Conservation (phyloP, 2,113 vertebrate species). For the Nibea albiflora region DNA sequence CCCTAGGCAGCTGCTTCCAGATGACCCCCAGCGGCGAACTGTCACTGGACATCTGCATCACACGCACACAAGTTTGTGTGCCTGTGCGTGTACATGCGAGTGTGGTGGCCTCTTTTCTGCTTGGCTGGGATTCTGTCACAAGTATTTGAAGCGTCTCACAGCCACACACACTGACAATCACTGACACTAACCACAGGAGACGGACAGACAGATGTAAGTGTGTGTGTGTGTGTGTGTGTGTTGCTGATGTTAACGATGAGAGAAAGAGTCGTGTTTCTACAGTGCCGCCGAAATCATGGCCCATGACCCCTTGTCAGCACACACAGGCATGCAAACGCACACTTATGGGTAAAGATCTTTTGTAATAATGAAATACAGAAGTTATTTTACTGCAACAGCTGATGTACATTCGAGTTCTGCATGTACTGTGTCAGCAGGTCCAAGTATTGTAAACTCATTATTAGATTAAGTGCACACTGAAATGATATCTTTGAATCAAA, state of each 20-base stretch:
- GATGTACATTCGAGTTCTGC: neutral
- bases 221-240: constrained; percentile 29
- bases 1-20: constrained; percentile 74
- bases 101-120: constrained; percentile 79
- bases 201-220: constrained; percentile 60
- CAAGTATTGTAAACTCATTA: neutral
- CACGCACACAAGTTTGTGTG: constrained; percentile 37
- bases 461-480: neutral
- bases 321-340: constrained; percentile 16
- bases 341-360: neutral
- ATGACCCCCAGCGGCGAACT: constrained; percentile 82
- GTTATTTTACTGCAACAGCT: neutral
- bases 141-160: constrained; percentile 68
- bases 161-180: constrained; percentile 71
- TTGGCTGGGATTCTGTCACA: constrained; percentile 82
- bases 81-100: constrained; percentile 53
- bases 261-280: constrained; percentile 57
- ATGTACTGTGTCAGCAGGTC: neutral
- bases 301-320: constrained; percentile 18
- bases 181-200: constrained; percentile 67
- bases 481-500: neutral
- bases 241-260: constrained; percentile 66
- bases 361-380: neutral
- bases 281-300: constrained; percentile 41
- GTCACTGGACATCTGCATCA: constrained; percentile 83